Evolutionary conservation across 2,888 invertebrate genomes (phyloP).

Genomic region (Marasmarcha lunaedactyla): DNA sequence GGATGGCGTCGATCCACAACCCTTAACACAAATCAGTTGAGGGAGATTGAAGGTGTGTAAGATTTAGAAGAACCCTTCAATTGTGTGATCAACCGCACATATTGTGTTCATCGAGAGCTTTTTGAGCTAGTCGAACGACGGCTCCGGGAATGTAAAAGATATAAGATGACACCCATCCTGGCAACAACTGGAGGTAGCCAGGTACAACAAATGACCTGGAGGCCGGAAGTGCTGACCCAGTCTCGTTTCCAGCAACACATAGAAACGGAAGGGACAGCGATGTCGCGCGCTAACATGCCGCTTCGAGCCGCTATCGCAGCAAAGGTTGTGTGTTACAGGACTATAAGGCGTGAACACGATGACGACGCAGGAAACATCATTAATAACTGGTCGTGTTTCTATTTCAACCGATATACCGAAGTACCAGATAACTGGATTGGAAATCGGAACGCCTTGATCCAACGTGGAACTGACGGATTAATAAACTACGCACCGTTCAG

Average conservation of each 20-base stretch:
- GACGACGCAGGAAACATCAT: neutral
- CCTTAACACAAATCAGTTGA: neutral
- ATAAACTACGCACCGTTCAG: no score
- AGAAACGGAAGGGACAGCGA: neutral
- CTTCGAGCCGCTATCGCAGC: neutral
- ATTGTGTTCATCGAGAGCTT: neutral
- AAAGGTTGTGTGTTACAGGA: constrained; percentile 1
- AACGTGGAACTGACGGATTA: no score
- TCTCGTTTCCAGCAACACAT: neutral
- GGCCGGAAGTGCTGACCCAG: neutral
- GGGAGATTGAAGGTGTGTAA: neutral
- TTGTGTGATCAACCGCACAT: neutral
- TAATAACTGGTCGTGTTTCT: neutral
- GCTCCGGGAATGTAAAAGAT: constrained; percentile 5
- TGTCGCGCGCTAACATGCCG: neutral
- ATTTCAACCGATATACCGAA: neutral
- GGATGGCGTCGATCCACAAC: neutral
- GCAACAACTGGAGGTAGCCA: constrained; percentile 1
- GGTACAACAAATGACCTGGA: constrained; percentile 2
- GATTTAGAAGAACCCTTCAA: neutral
- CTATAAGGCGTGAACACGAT: neutral
- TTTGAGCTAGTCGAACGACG: constrained; percentile 3
- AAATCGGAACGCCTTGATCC: no score
- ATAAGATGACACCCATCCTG: constrained; percentile 2
- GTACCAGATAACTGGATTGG: neutral